Evolutionary conservation across 1,140 invertebrate species (phyloP), one percentile per base, ranked within the genome.

Genomic region (Lycorma delicatula): DNA sequence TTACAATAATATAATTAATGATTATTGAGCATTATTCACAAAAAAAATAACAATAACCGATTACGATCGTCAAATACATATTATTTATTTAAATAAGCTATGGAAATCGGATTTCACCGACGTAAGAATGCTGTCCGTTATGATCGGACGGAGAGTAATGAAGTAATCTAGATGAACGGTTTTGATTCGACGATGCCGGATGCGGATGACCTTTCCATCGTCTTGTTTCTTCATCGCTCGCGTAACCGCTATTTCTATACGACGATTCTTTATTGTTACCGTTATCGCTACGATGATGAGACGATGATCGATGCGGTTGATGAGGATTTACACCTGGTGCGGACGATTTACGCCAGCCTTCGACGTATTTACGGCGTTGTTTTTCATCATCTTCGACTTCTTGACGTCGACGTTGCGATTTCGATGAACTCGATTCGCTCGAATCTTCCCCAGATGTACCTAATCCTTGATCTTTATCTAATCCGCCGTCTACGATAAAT

Each of bases 391-490:
- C 78, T 9, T 74, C 61, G 4, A 78, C 75, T 53, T 81, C 77
- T 44, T 71, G 71, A 56, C 70, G 67, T 20, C 66, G 61, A 1
- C 68, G 74, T 63, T 80, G 81, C 2, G 82, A 84, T 63, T 84
- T 83, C 59, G 80, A 86, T 0, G 82, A 83, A 61, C 81, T 86
- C 60, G 78, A 82, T 66, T 87, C 85, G 50, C 79, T 88, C 2
- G 79, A 87, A 68, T 84, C 88, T 71, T 84, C 88, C 55, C 81
- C 87, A 0, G 88, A 92, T 3, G 90, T 93, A 0, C 91, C 91
- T 0, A 94, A 72, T 0, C 90, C 91, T 2, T 87, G 75, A 70
- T 94, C 91, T 70, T 91, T 87, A 28, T 94, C 90, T 68, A 63
- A 72, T 50, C n/a, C n/a, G 27, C 77, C 71, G 68, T 80, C 63